Base-by-base conservation (phyloP, 2,797 vertebrate species). In the Eurystomus glaucurus region DNA sequence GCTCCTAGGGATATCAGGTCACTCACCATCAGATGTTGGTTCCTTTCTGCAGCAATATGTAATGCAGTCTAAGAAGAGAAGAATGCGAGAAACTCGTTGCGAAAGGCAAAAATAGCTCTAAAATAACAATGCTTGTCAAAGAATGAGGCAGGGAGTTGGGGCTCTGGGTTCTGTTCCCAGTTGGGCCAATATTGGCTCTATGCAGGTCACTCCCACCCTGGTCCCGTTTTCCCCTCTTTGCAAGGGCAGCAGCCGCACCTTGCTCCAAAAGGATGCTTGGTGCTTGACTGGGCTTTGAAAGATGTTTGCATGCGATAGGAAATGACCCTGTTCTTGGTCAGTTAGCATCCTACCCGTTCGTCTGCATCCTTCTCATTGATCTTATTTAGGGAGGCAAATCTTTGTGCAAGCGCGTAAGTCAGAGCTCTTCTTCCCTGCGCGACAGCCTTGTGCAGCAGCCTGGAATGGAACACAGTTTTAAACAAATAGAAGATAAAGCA, bases 1-100 rank as follows among this genome's bases (percentile, higher is more conserved):
- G 99, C 99, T 22, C 99, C 99, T 23, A 99, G 92, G 20, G 55
- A 83, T 86, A 99, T 98, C 89, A 99, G 97, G 93, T 99, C 99
- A 1, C 97, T 97, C 75, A 99, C 98, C 93, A 99, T 99, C 58
- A 99, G 97, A 62, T 99, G 98, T 16, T 99, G 99, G 95, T 99
- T 99, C 96, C 98, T 98, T 91, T 98, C 97, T 7, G 99, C 98
- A n/a, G 99, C 99, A 5, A 99, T 95, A 88, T 99, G 99, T 18
- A 99, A 97, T 6, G 99, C 98, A 28, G 99, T 99, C 99, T 99
- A 92, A 18, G 69, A 77, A 80, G 77, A 72, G 57, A 85, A 87
- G 15, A 68, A 70, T 4, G 25, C 46, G 19, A 85, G 14, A 76
- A 75, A 84, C 25, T 46, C 5, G 1, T 19, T 29, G 78, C 28